These are phyloP conservation scores for Aleiodes alternator DNA, from an alignment of 2,888 invertebrate species.

Conservation along the genomic window DNA sequence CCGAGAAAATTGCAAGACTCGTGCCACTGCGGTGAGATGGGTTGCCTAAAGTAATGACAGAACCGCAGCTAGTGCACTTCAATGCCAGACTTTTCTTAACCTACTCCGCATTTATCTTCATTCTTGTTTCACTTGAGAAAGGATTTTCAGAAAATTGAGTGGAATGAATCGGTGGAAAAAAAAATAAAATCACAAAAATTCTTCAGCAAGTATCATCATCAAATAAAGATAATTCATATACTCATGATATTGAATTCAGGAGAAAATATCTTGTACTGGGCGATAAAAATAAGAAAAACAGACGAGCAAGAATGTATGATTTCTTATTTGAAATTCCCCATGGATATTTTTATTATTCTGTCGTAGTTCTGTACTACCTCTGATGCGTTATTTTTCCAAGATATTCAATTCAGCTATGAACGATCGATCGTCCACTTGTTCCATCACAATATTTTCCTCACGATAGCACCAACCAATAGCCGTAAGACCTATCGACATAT, in stretches of 20 bases:
- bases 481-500: conserved; percentile 43
- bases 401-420: conserved; percentile 37
- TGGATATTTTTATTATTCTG: conserved; percentile 27
- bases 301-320: conserved; percentile 1
- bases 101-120: conserved; percentile 26
- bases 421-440: conserved; percentile 38
- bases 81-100: conserved; percentile 31
- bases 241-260: not conserved
- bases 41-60: conserved; percentile 33
- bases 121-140: conserved; percentile 15
- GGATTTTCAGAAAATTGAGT: conserved; percentile 25
- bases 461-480: conserved; percentile 40
- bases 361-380: conserved; percentile 19
- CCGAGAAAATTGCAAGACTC: conserved; percentile 33
- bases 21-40: conserved; percentile 11
- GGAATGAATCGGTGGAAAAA: not conserved
- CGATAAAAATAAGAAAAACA: conserved; percentile 2
- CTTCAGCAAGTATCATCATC: not conserved
- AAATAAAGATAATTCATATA: conserved; percentile 19
- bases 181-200: not conserved
- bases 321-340: conserved; percentile 20
- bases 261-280: not conserved
- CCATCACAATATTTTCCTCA: conserved; percentile 41
- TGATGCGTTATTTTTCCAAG: conserved; percentile 36
- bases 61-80: conserved; percentile 32